These are phyloP conservation scores for Chlorodrepanis virens DNA, from an alignment of 2,113 vertebrate genomes.

Conservation along the genomic window DNA sequence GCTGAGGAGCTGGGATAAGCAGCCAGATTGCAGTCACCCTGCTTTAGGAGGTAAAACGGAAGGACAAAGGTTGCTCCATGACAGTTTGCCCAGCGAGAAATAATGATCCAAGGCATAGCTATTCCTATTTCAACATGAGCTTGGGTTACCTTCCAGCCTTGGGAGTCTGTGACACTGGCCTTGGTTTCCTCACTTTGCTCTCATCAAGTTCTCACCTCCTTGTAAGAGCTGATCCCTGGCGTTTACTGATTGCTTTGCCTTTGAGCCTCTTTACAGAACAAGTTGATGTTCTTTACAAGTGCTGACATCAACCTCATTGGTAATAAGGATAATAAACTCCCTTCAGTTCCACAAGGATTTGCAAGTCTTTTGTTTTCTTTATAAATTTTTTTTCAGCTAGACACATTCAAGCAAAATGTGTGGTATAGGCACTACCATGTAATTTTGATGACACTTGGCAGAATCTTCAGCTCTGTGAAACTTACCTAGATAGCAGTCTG, in stretches of 20 bases:
- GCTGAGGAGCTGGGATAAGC: neutral
- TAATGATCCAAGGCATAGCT: neutral
- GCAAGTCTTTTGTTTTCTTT: neutral
- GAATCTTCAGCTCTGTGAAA: neutral
- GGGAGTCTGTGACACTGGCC: fast-evolving
- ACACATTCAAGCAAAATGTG: neutral
- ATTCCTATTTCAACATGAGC: neutral
- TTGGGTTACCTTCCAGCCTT: neutral
- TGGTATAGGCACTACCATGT: neutral
- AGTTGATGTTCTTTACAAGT: neutral
- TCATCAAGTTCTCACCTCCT: neutral
- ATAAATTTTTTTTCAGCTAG: neutral
- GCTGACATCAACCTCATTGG: neutral
- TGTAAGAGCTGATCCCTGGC: neutral
- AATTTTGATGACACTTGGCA: neutral
- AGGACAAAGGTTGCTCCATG: fast-evolving
- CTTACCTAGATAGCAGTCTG: neutral
- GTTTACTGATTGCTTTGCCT: neutral
- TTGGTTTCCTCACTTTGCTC: neutral
- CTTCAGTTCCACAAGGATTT: neutral
- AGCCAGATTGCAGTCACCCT: neutral
- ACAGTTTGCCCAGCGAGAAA: neutral
- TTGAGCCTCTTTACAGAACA: neutral
- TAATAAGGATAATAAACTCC: neutral
- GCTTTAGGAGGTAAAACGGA: neutral